Conservation (phyloP, 2,113 vertebrate species). For the Carassius gibelio region DNA sequence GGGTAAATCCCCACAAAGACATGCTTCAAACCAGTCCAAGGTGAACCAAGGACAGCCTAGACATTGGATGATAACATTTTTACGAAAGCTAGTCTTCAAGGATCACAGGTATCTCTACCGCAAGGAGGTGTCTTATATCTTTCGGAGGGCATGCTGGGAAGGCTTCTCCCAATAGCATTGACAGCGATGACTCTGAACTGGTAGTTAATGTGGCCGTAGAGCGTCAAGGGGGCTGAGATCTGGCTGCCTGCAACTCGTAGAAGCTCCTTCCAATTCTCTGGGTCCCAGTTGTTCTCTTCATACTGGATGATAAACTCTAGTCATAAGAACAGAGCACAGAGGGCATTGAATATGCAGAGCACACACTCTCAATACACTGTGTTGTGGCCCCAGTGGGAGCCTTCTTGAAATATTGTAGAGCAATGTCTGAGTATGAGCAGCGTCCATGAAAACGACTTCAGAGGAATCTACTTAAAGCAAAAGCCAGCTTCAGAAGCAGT, state of each 20-base stretch:
- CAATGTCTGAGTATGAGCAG: not conserved
- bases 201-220: slow-evolving; percentile 84
- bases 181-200: slow-evolving; percentile 87
- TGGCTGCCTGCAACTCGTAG: slow-evolving; percentile 75
- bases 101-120: slow-evolving; percentile 71
- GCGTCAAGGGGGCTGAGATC: slow-evolving; percentile 72
- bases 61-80: not conserved
- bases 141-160: slow-evolving; percentile 80
- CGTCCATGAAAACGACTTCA: not conserved
- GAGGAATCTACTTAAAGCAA: not conserved
- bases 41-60: slow-evolving; percentile 8
- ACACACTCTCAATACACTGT: not conserved
- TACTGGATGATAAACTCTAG: slow-evolving; percentile 89
- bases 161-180: slow-evolving; percentile 86
- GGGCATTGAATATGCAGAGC: slow-evolving; percentile 34
- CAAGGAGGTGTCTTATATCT: slow-evolving; percentile 83
- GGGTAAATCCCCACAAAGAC: slow-evolving; percentile 28
- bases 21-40: slow-evolving; percentile 30
- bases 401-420: slow-evolving; percentile 22
- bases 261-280: slow-evolving; percentile 83
- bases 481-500: not conserved
- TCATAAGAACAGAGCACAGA: slow-evolving; percentile 35
- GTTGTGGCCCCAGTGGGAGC: not conserved
- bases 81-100: not conserved
- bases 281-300: slow-evolving; percentile 84